Conservation (phyloP, 2,888 invertebrate genomes). For the Chalcis sispes region DNA sequence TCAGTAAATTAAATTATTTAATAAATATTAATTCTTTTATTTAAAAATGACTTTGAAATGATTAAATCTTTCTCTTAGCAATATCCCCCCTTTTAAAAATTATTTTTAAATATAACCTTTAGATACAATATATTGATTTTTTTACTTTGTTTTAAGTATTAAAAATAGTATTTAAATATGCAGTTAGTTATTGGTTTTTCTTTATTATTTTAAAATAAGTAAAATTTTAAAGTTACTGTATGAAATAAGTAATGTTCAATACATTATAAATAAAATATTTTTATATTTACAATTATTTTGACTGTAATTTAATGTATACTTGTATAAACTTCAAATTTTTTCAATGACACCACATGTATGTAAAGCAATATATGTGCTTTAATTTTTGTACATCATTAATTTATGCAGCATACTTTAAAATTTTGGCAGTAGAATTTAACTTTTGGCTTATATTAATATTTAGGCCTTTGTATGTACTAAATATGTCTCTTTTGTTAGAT, state of each 20-base stretch:
- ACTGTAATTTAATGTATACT: slow-evolving; percentile 29
- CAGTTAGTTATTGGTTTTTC: slow-evolving; percentile 19
- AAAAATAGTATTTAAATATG: slow-evolving; percentile 14
- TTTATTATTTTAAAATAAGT: slow-evolving; percentile 9
- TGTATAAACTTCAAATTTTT: slow-evolving; percentile 23
- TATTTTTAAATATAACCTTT: slow-evolving; percentile 20
- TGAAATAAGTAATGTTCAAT: slow-evolving; percentile 3
- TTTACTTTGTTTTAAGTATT: slow-evolving; percentile 5
- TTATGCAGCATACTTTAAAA: slow-evolving; percentile 18
- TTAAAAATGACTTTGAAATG: background rate
- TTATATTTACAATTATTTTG: slow-evolving; percentile 22
- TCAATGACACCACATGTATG: background rate
- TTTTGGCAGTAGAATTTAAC: slow-evolving; percentile 38
- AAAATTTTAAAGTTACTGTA: too few relatives aligned
- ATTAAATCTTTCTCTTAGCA: background rate
- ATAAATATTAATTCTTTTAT: slow-evolving; percentile 1
- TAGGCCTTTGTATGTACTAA: slow-evolving; percentile 44
- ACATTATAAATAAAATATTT: background rate
- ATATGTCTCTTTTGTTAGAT: slow-evolving; percentile 46
- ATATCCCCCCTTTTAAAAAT: slow-evolving; percentile 12
- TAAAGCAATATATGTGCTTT: background rate
- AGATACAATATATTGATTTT: slow-evolving; percentile 34
- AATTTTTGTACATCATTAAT: slow-evolving; percentile 17
- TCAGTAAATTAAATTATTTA: slow-evolving; percentile 17
- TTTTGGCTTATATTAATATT: slow-evolving; percentile 31